Evolutionary conservation across 2,113 vertebrate genomes (phyloP), one percentile per base, ranked within the genome.

Genomic region (Aramus guarauna): DNA sequence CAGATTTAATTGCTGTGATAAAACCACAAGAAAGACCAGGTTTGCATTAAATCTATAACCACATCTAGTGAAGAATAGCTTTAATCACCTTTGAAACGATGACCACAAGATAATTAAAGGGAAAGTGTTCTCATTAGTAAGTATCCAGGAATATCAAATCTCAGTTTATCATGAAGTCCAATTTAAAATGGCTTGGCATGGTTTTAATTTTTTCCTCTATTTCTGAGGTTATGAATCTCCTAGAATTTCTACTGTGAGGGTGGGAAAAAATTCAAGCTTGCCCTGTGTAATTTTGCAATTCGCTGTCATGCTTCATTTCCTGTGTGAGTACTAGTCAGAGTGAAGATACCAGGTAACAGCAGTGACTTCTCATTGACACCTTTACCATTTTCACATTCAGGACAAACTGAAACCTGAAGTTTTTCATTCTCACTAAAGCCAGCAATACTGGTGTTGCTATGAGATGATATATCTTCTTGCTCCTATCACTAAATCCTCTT

Each of bases 1-100:
- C 98, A 98, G 98, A 99, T 99, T 99, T 99, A 99, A 99, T 99
- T 99, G 99, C 98, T 98, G 97, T 92, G 98, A 98, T 98, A 98
- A 99, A 99, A 99, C 99, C 99, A 99, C 99, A 99, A 99, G 98
- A 99, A 99, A 99, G 99, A 98, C 98, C 98, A 99, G 98, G 99
- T 99, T 98, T 98, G 98, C 98, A 98, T 98, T 99, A 99, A 99
- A 99, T 98, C 98, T 98, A 98, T 97, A 98, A 98, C 98, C 99
- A 98, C 98, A 99, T 98, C 98, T 98, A 97, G 96, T 93, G 95
- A 97, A 99, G 98, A 99, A 99, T 98, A 98, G 97, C 98, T 99
- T 99, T 98, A 98, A 98, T 99, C 99, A 98, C 98, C 98, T 98
- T 98, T 98, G 98, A 99, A 99, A 99, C 98, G 98, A 98, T 98